These are phyloP conservation scores for Sebastes schlegelii DNA, from an alignment of 2,113 vertebrate genomes.

Conservation along the genomic window DNA sequence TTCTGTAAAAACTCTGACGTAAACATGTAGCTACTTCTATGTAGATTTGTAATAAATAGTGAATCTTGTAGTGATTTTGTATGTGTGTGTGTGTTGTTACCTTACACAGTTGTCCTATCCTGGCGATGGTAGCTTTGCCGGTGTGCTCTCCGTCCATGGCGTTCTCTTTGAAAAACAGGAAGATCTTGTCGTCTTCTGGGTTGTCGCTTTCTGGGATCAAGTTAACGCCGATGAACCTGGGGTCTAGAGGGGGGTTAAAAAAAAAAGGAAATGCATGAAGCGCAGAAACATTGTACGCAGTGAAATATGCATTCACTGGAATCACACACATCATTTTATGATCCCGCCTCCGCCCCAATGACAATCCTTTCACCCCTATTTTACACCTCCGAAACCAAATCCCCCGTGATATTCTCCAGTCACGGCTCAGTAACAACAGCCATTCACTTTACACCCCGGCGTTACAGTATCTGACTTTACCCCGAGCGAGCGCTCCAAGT, in stretches of 20 bases:
- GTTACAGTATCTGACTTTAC: slow-evolving; percentile 68
- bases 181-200: slow-evolving; percentile 98
- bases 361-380: slow-evolving; percentile 54
- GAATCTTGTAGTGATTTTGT: not conserved
- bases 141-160: slow-evolving; percentile 97
- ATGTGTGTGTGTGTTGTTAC: slow-evolving; percentile 81
- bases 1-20: not conserved
- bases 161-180: slow-evolving; percentile 98
- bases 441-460: slow-evolving; percentile 60
- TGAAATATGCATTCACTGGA: not conserved
- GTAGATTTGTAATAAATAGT: not conserved
- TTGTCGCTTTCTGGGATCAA: slow-evolving; percentile 98
- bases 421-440: slow-evolving; percentile 58
- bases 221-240: slow-evolving; percentile 91
- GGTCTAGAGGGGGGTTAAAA: slow-evolving; percentile 83
- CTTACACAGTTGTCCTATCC: slow-evolving; percentile 99
- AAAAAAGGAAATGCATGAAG: not conserved
- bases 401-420: slow-evolving; percentile 56
- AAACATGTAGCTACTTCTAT: not conserved
- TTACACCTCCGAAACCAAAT: slow-evolving; percentile 68
- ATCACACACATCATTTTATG: slow-evolving; percentile 40
- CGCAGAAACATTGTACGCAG: not conserved
- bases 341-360: slow-evolving; percentile 35
- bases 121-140: slow-evolving; percentile 95
- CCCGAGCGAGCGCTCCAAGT: slow-evolving; percentile 46